These are phyloP conservation scores for Ramphastos sulfuratus DNA, from an alignment of 2,113 vertebrate genomes.

Conservation along the genomic window DNA sequence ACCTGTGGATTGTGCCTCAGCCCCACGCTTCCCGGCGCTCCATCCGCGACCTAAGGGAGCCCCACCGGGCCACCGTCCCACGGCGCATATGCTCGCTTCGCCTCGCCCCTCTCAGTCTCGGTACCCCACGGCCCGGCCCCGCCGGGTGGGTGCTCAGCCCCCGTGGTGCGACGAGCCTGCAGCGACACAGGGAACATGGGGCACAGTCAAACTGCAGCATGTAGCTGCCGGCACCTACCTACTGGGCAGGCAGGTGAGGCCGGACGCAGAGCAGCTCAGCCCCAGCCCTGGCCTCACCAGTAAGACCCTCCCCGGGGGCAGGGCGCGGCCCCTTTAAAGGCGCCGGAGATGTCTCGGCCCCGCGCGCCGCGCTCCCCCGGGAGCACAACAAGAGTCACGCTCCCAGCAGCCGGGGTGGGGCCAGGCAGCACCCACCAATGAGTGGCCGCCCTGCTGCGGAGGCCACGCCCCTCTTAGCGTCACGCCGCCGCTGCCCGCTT, in stretches of 20 bases:
- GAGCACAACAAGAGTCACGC: slow-evolving; percentile 6
- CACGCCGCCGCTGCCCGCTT: neutral
- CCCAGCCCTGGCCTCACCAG: too few species aligned
- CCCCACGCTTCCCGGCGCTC: too few species aligned
- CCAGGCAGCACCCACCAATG: neutral
- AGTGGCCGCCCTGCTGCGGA: neutral
- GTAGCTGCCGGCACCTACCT: neutral
- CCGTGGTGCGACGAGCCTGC: neutral
- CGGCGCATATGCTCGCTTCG: too few species aligned
- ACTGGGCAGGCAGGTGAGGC: neutral
- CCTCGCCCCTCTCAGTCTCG: neutral
- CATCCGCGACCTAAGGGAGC: neutral
- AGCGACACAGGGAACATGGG: too few species aligned
- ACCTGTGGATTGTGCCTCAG: neutral
- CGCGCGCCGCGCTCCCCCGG: neutral
- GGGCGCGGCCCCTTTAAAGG: neutral
- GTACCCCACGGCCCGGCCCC: neutral
- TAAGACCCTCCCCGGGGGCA: neutral
- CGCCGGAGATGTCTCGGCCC: neutral
- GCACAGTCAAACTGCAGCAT: neutral
- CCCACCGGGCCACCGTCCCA: neutral
- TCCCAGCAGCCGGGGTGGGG: neutral
- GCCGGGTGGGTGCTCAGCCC: neutral
- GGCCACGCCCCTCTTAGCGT: neutral
- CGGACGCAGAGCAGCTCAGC: too few species aligned